A percentile compares a stretch with the other conserved stretches of the same genome.
These are phyloP conservation scores for Lepisosteus oculatus DNA, from an alignment of 2,113 vertebrate genomes.

Conservation along the genomic window DNA sequence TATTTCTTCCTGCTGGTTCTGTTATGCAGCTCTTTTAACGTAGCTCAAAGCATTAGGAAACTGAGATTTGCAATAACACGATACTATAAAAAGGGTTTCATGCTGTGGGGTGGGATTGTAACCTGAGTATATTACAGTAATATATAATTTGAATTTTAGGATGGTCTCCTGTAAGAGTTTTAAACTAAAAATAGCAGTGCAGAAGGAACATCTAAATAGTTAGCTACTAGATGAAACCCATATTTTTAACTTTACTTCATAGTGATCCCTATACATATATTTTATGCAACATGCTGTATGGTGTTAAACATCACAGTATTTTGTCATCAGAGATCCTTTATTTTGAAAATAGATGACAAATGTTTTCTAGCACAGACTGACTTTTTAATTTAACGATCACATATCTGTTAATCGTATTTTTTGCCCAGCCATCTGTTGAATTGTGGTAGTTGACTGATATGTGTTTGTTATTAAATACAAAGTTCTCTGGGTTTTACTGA, in stretches of 20 bases:
- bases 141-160: background rate
- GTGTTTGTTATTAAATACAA: no score
- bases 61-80: background rate
- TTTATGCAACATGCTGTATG: background rate
- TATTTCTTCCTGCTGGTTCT: slow-evolving; percentile 24
- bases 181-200: background rate
- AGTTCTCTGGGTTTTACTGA: no score
- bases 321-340: background rate
- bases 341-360: no score
- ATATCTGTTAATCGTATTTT: no score
- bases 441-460: no score
- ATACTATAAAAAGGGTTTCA: background rate
- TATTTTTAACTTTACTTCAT: background rate
- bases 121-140: background rate
- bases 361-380: no score
- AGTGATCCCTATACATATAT: background rate
- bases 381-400: no score
- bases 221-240: no score
- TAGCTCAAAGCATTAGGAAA: background rate
- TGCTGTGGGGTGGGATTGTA: background rate
- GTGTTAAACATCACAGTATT: background rate
- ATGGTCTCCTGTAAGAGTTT: background rate
- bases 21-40: slow-evolving; percentile 11
- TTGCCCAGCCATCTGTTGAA: no score
- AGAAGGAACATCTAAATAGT: background rate